Conservation (phyloP, 1,140 invertebrate species). For the Rhopalosiphum padi region DNA sequence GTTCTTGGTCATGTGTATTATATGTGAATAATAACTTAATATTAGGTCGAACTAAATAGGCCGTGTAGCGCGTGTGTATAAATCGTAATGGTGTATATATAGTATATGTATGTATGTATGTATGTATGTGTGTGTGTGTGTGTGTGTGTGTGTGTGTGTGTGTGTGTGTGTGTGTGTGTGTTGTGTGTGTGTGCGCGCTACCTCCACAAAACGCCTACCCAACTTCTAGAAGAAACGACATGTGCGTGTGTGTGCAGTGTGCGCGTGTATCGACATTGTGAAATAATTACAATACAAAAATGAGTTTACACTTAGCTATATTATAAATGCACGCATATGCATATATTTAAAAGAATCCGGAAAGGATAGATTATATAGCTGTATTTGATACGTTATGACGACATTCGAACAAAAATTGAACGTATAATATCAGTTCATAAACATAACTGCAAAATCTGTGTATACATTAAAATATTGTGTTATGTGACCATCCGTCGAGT, state of each 20-base stretch:
- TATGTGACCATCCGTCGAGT: neutral
- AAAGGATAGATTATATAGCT: neutral
- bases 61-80: slow-evolving; percentile 3
- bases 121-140: neutral
- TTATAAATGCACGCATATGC: neutral
- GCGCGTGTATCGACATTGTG: slow-evolving; percentile 27
- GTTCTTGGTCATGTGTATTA: neutral
- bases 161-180: neutral
- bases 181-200: slow-evolving; percentile 16
- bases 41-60: slow-evolving; percentile 39
- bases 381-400: neutral
- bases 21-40: neutral
- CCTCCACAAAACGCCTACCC: slow-evolving; percentile 56
- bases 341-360: neutral
- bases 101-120: too few relatives aligned
- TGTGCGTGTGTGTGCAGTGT: slow-evolving; percentile 3
- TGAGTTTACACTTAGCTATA: neutral
- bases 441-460: neutral
- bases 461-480: neutral
- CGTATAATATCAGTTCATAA: neutral
- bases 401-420: neutral
- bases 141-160: neutral
- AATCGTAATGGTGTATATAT: neutral
- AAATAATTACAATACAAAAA: slow-evolving; percentile 55
- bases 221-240: neutral